A percentile compares a stretch with the other conserved stretches of the same genome.
Conservation (phyloP, 2,888 invertebrate genomes). For the Trichopoda pennipes region DNA sequence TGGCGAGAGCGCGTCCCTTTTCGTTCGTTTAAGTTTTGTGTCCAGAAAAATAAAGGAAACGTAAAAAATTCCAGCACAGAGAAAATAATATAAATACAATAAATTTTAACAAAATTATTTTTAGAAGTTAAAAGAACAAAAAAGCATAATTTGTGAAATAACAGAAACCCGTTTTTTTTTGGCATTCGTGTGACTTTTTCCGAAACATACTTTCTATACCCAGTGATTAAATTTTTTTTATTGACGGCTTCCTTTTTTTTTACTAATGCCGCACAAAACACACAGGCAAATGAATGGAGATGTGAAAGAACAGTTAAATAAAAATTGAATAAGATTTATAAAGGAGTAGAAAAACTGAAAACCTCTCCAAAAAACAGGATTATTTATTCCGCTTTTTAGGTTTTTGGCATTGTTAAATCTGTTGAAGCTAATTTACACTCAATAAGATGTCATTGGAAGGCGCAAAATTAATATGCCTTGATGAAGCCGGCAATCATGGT, state of each 20-base stretch:
- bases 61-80: slow-evolving; percentile 58
- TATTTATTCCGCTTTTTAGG: slow-evolving; percentile 38
- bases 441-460: slow-evolving; percentile 77
- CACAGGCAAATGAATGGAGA: slow-evolving; percentile 30
- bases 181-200: neutral
- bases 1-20: slow-evolving; percentile 70
- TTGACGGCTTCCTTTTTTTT: slow-evolving; percentile 66
- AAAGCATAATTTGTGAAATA: neutral
- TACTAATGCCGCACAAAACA: slow-evolving; percentile 55
- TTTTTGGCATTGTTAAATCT: slow-evolving; percentile 18
- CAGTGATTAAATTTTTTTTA: slow-evolving; percentile 57
- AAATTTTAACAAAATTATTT: slow-evolving; percentile 11
- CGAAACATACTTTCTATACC: slow-evolving; percentile 60
- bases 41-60: slow-evolving; percentile 51
- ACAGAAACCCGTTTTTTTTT: neutral
- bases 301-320: slow-evolving; percentile 16
- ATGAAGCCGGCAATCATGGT: slow-evolving; percentile 68
- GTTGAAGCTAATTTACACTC: neutral
- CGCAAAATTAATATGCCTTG: slow-evolving; percentile 75
- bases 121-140: neutral
- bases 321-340: neutral
- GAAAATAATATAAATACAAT: slow-evolving; percentile 38
- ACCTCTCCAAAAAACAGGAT: slow-evolving; percentile 42
- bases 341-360: slow-evolving; percentile 25
- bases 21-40: slow-evolving; percentile 60